A percentile compares a stretch with the other conserved stretches of the same genome.
Evolutionary conservation across 2,888 invertebrate genomes (phyloP).

Genomic region (Trachelus stipa): DNA sequence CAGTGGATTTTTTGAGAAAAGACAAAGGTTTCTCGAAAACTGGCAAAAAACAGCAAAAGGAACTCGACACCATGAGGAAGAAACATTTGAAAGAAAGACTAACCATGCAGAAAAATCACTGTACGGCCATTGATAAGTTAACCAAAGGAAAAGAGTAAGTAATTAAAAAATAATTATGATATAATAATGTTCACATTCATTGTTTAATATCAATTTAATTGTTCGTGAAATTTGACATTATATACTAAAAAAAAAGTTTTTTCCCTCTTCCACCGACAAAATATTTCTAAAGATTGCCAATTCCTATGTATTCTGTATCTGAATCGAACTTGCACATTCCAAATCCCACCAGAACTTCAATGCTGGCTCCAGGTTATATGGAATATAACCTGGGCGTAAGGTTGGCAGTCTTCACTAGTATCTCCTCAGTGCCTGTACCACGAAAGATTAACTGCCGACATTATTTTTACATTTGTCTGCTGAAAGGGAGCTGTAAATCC

Average conservation of each 20-base stretch:
- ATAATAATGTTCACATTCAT: background rate
- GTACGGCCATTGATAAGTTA: constrained; percentile 71
- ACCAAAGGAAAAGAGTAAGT: constrained; percentile 72
- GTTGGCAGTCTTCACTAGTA: too few species aligned
- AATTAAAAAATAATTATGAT: background rate
- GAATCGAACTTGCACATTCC: background rate
- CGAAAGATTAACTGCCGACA: background rate
- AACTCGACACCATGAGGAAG: constrained; percentile 72
- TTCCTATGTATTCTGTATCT: background rate
- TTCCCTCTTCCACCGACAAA: background rate
- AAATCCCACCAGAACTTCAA: too few species aligned
- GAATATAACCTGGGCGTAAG: too few species aligned
- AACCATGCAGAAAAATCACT: constrained; percentile 72
- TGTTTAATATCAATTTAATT: too few species aligned
- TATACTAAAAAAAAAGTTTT: background rate
- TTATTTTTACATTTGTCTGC: background rate
- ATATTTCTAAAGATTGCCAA: too few species aligned
- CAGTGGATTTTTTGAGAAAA: constrained; percentile 66
- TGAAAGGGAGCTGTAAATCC: background rate
- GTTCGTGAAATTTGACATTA: background rate
- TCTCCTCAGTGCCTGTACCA: background rate
- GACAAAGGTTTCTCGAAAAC: constrained; percentile 71
- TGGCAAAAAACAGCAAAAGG: constrained; percentile 74
- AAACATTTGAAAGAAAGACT: constrained; percentile 73
- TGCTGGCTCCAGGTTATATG: too few species aligned